Conservation (phyloP, 30 jellyfish, hydroid and myxozoan genomes). For the Cassiopea andromeda region DNA sequence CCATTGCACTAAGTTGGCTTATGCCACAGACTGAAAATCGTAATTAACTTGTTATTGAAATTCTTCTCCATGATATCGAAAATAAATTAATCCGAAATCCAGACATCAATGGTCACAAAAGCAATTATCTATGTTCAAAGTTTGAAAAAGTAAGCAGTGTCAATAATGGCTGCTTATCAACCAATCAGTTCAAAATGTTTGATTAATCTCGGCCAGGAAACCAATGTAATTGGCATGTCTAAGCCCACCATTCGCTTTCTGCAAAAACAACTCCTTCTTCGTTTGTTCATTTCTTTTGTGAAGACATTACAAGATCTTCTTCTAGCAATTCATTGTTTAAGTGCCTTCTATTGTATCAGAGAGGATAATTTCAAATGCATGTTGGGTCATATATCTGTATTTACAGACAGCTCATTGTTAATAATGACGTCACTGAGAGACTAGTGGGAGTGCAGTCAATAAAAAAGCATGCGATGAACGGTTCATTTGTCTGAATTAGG, state of each 20-base stretch:
- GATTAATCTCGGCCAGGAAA: neutral
- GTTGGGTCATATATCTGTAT: neutral
- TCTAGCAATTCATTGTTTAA: neutral
- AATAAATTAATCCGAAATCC: neutral
- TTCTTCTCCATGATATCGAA: neutral
- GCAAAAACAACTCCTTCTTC: neutral
- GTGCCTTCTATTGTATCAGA: neutral
- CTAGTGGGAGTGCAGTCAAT: neutral
- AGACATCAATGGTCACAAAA: neutral
- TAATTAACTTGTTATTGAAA: neutral
- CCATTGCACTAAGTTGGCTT: too few relatives aligned
- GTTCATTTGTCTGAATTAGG: neutral
- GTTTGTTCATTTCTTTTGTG: neutral
- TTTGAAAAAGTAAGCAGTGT: neutral
- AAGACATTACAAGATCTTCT: neutral
- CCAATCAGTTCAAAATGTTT: neutral
- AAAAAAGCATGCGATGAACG: neutral
- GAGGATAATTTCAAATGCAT: neutral
- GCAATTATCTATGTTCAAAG: neutral
- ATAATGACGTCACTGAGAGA: neutral
- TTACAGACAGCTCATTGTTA: neutral
- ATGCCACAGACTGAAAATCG: neutral
- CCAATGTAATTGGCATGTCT: neutral
- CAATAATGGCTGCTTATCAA: neutral
- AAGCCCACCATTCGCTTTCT: neutral